phyloP scores from a whole-genome alignment of 2,797 vertebrate species.

The Acestrorhynchus altus region DNA sequence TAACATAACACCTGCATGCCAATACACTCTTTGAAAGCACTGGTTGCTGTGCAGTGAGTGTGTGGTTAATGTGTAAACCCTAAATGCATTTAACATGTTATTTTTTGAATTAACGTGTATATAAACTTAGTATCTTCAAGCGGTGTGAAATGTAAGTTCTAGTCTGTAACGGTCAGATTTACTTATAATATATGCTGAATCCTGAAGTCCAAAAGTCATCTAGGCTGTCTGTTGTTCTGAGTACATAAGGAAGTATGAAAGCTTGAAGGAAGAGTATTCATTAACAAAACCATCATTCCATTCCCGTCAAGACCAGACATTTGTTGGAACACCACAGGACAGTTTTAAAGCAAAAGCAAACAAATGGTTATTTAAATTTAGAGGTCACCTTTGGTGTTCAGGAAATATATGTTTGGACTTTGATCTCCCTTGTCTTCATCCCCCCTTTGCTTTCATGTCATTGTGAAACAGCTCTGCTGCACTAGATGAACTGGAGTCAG shows the following conservation, averaged over 20 bases:
- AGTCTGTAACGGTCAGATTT: background rate
- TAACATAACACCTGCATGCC: slow-evolving; percentile 46
- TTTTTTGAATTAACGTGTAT: background rate
- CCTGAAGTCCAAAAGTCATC: background rate
- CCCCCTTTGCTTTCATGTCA: slow-evolving; percentile 34
- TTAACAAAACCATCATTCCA: slow-evolving; percentile 39
- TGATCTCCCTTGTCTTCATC: slow-evolving; percentile 16
- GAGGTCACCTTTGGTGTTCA: slow-evolving; percentile 21
- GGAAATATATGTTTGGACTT: slow-evolving; percentile 67
- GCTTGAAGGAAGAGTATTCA: slow-evolving; percentile 48
- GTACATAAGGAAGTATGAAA: slow-evolving; percentile 34
- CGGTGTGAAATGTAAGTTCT: background rate
- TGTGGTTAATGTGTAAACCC: background rate
- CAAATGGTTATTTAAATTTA: background rate
- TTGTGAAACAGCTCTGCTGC: background rate
- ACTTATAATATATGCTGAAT: background rate
- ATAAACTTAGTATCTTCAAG: background rate
- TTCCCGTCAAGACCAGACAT: slow-evolving; percentile 41
- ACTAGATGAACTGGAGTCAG: no score
- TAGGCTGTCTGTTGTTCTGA: slow-evolving; percentile 5
- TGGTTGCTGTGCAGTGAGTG: background rate
- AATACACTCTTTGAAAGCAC: background rate
- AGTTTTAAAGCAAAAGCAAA: background rate
- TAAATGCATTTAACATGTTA: background rate
- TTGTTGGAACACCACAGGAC: slow-evolving; percentile 50